A percentile compares a stretch with the other conserved stretches of the same genome.
These are phyloP conservation scores for Notamacropus eugenii DNA, from an alignment of 2,797 vertebrate genomes.

Conservation along the genomic window DNA sequence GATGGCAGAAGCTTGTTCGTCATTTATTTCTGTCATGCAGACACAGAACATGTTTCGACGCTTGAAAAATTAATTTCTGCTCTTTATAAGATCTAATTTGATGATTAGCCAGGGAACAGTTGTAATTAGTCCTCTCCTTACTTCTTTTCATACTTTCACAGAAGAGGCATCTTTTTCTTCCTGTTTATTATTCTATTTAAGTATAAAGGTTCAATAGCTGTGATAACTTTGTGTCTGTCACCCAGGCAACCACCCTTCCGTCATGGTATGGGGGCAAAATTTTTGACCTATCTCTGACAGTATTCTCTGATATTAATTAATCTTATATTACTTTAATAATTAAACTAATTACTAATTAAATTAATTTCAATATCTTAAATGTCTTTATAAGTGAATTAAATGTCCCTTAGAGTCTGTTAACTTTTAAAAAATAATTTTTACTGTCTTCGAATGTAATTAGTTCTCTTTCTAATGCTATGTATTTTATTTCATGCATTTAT, in stretches of 20 bases:
- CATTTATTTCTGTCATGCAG: background rate
- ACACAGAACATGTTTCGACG: background rate
- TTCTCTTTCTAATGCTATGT: background rate
- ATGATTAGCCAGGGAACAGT: background rate
- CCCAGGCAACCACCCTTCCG: background rate
- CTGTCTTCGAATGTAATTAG: background rate
- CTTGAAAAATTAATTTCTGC: slow-evolving; percentile 2
- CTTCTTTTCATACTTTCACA: background rate
- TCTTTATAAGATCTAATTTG: background rate
- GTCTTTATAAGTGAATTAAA: background rate
- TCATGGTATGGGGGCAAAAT: background rate
- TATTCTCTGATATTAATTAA: background rate
- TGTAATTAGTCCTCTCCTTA: background rate
- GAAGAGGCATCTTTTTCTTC: background rate
- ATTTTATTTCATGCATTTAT: background rate
- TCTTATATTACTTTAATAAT: background rate
- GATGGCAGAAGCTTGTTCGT: background rate
- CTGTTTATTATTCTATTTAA: background rate
- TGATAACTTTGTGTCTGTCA: background rate
- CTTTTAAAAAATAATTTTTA: background rate
- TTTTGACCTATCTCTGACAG: background rate
- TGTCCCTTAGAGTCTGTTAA: background rate
- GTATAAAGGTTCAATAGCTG: background rate
- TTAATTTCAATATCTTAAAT: background rate
- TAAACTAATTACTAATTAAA: background rate